phyloP scores from a whole-genome alignment of 1,140 invertebrate genomes.

The Batillaria attramentaria region DNA sequence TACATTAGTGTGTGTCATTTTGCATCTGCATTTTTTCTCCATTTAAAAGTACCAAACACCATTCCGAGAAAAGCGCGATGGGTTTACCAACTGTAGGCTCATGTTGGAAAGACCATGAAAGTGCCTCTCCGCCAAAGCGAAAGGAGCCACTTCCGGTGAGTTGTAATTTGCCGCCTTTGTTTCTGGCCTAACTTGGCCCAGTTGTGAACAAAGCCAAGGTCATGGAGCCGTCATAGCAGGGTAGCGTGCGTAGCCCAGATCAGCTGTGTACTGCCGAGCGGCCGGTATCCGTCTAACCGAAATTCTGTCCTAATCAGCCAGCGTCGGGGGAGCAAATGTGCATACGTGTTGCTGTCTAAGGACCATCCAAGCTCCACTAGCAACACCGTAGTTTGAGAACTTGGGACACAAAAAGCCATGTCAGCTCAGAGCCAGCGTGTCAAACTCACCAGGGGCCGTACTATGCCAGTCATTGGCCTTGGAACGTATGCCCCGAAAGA shows the following conservation, averaged over 20 bases:
- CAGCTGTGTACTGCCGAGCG: neutral
- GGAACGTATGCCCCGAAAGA: constrained; percentile 56
- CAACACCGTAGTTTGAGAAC: neutral
- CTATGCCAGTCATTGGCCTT: constrained; percentile 53
- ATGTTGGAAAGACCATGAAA: too few relatives aligned
- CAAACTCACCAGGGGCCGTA: constrained; percentile 41
- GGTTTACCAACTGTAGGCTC: too few relatives aligned
- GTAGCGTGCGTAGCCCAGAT: too few relatives aligned
- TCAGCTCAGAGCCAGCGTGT: neutral
- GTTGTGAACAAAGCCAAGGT: neutral
- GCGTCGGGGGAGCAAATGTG: neutral
- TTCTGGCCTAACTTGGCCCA: neutral
- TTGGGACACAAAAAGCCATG: neutral
- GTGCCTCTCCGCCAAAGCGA: too few relatives aligned
- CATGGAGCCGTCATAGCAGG: too few relatives aligned
- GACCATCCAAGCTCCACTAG: neutral
- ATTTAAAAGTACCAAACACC: too few relatives aligned
- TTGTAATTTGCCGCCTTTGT: neutral
- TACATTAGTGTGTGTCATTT: too few relatives aligned
- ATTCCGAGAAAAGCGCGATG: too few relatives aligned
- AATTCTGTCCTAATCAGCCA: neutral
- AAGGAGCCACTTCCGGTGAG: too few relatives aligned
- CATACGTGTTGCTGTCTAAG: neutral
- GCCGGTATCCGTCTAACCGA: neutral
- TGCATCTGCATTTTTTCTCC: too few relatives aligned